Conservation (phyloP, 2,113 vertebrate genomes). For the Eulemur macaco region DNA sequence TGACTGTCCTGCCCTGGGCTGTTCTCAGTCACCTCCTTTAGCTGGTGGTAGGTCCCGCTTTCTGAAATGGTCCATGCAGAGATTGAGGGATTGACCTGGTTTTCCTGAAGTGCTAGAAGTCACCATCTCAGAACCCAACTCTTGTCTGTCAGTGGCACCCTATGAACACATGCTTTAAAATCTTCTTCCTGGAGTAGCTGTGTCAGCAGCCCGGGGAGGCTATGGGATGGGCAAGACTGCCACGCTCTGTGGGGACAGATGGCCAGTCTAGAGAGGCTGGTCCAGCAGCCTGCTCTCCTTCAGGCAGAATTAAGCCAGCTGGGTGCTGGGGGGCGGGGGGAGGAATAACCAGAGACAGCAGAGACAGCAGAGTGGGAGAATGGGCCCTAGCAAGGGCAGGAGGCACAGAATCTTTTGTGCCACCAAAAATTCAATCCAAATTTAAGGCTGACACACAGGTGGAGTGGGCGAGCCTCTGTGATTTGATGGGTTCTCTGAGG, state of each 20-base stretch:
- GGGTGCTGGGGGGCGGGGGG: not conserved
- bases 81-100: not conserved
- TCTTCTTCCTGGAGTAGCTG: not conserved
- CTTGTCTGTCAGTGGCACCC: not conserved
- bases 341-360: not conserved
- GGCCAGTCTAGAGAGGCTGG: not conserved
- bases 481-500: conserved; percentile 68
- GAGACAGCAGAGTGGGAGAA: not conserved
- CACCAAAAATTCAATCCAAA: conserved; percentile 59
- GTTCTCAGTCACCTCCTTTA: not conserved
- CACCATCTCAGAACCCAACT: not conserved
- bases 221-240: not conserved
- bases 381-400: not conserved
- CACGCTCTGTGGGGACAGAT: not conserved
- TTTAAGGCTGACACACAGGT: conserved; percentile 70
- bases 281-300: not conserved
- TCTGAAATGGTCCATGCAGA: not conserved
- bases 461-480: conserved; percentile 62
- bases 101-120: not conserved
- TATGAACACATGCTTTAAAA: not conserved
- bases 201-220: not conserved
- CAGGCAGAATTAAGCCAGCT: conserved; percentile 19
- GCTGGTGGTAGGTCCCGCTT: not conserved
- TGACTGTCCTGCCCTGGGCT: not conserved
- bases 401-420: conserved; percentile 60